Conservation (phyloP, 2,113 vertebrate genomes). For the Jaculus jaculus region DNA sequence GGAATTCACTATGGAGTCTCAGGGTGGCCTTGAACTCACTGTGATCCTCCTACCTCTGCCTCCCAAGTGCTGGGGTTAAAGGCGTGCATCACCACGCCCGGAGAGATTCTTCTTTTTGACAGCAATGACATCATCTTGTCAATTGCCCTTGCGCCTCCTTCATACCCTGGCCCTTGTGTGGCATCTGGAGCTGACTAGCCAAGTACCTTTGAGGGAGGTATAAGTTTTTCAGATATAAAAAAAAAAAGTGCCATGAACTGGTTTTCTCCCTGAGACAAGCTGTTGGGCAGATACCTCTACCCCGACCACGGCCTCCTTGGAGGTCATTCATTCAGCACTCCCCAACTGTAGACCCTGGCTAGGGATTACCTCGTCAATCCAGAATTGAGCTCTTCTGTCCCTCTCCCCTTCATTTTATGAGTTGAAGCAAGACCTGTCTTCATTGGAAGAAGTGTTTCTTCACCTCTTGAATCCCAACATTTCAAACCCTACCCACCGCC, state of each 20-base stretch:
- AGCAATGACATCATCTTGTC: background rate
- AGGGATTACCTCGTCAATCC: background rate
- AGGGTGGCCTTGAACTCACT: no score
- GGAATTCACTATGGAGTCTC: no score
- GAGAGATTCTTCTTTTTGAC: background rate
- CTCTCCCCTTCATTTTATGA: background rate
- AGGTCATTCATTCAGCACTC: background rate
- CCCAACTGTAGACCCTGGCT: background rate
- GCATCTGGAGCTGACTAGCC: fast-evolving
- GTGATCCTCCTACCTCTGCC: no score
- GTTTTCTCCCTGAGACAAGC: background rate
- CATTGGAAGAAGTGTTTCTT: background rate
- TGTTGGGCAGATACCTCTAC: background rate
- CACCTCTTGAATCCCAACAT: background rate
- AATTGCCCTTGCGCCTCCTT: background rate
- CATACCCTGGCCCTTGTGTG: fast-evolving
- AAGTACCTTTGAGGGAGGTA: background rate
- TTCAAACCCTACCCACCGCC: background rate
- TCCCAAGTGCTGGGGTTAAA: no score
- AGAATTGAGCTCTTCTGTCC: background rate
- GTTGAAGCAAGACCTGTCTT: background rate
- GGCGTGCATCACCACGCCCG: no score
- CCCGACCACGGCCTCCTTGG: background rate
- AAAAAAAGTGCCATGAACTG: background rate
- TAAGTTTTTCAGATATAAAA: conserved; percentile 11